These are phyloP conservation scores for Typhlichthys eigenmanni DNA, from an alignment of 2,797 vertebrate species.

Conservation along the genomic window DNA sequence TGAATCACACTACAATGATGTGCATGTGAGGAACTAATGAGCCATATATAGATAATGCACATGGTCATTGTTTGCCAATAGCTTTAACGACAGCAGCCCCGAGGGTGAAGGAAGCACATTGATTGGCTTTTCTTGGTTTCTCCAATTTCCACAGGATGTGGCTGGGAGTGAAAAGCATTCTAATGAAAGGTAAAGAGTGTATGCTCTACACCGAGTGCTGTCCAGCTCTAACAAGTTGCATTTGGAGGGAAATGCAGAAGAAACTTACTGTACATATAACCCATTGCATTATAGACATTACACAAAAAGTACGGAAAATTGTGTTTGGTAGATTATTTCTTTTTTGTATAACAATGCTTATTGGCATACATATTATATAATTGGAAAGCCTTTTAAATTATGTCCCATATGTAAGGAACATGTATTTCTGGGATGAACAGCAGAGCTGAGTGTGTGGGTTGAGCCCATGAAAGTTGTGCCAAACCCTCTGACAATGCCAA, in stretches of 20 bases:
- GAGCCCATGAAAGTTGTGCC: no score
- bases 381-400: no score
- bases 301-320: no score
- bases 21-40: constrained; percentile 23
- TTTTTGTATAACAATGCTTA: no score
- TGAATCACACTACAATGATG: constrained; percentile 13
- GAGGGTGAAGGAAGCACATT: constrained; percentile 11
- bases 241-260: neutral
- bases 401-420: no score
- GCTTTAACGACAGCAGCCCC: constrained; percentile 11
- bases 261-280: no score
- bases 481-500: no score
- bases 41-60: constrained; percentile 2
- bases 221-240: neutral
- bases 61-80: constrained; percentile 25
- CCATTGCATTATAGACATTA: no score
- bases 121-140: constrained; percentile 6
- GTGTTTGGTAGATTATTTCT: no score
- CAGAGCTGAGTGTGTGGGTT: no score
- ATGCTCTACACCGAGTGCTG: constrained; percentile 22
- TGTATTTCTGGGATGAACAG: no score
- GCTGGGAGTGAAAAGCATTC: constrained; percentile 19
- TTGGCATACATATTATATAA: no score
- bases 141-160: constrained; percentile 16
- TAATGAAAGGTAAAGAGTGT: constrained; percentile 27